Evolutionary conservation across 2,797 vertebrate species (phyloP), one percentile per base, ranked within the genome.

Genomic region (Epinephelus malabaricus): DNA sequence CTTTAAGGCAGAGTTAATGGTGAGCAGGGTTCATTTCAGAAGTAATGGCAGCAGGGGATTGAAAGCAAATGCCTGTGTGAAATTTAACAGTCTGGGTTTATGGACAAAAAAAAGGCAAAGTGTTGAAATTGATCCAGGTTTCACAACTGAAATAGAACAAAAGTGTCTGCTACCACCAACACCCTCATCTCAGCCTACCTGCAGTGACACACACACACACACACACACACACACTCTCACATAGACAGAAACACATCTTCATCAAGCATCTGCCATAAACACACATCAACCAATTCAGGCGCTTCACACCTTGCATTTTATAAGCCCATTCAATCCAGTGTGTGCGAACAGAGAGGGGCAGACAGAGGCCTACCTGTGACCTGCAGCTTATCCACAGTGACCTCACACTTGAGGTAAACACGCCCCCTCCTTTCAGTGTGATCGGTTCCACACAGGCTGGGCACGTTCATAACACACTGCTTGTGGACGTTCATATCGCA

Each of bases 401-500:
- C 97, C 92, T 98, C 97, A 9, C 96, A 97, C 91, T 98, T 99
- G 90, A 99, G 94, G 82, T 89, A 97, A 71, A 99, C 85, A 47
- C 98, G 96, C 0, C 98, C 98, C 81, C 98, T 95, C 87, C 97
- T 96, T 89, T 99, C 98, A 0, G 98, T 99, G 95, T 97, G 93
- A 87, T 99, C 98, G 63, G 95, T 99, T 51, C 98, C 98, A 47
- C 98, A 99, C 85, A 99, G 94, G 91, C 97, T 99, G n/a, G 98
- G 98, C 71, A 99, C 98, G 0, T 98, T 99, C 84, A 99, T 97
- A 3, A 99, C 98, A 2, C 98, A 99, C 76, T 96, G 95, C 58
- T 99, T 99, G 84, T 99, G 98, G 38, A 99, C 98, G 0, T 99
- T 99, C 97, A 99, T 99, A 11, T 99, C 98, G 21, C 98, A 99